Base-by-base conservation (phyloP, 2,797 vertebrate species). In the Podarcis siculus region DNA sequence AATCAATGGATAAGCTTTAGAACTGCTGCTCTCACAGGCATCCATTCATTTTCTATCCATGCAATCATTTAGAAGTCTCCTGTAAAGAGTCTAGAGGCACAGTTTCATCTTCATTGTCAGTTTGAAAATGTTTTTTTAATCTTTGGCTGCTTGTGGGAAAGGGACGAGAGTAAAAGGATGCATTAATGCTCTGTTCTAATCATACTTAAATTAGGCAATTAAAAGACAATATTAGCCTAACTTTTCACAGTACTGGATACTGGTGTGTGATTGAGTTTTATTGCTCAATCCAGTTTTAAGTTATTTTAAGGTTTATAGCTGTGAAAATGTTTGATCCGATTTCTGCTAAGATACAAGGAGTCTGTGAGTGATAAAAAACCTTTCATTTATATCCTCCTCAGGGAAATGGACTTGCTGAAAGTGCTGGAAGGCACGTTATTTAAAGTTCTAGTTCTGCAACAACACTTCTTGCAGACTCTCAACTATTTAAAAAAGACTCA, bases 21-120 rank as follows among this genome's bases (percentile, higher is more conserved):
- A 93, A 92, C 89, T 87, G 85, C 86, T 32, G 87, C 78, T 92
- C 89, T 91, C 86, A 92, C 92, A 93, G 87, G 87, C 93, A 90
- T 27, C 83, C 89, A 87, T 89, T 83, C 86, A 86, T 79, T 42
- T 12, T 88, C 82, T 71, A 84, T 13, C 0, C 75, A 79, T 58
- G 86, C 86, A 94, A 61, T 71, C 92, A 67, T 82, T 78, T 85
- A 0, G 1, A 37, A 87, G 72, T 45, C 87, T 12, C 35, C 89
- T 82, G 21, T 66, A 83, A 86, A 84, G 19, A 82, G 88, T 87
- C 0, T 0, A 92, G 91, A 94, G 81, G 73, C 82, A 79, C 25
- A 0, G 45, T 79, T 89, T 86, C 86, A 55, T 61, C 78, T 82
- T 86, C 71, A 42, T n/a, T 75, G 67, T 76, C 32, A 39, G n/a